Evolutionary conservation across 2,888 invertebrate genomes (phyloP).

Genomic region (Creontiades dilutus): DNA sequence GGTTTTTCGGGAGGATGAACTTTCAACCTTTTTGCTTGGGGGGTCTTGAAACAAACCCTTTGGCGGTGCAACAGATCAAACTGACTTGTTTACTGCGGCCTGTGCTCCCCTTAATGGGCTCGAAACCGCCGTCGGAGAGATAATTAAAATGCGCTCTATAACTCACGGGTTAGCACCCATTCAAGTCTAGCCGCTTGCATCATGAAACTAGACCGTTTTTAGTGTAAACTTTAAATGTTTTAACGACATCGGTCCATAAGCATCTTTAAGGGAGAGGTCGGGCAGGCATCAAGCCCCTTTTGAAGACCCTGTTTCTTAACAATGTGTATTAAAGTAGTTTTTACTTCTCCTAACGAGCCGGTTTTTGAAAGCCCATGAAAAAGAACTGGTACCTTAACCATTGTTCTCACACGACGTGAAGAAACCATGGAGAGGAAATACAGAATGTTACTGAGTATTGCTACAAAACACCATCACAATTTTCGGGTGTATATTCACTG

Average conservation of each 20-base stretch:
- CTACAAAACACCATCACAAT: too few species aligned
- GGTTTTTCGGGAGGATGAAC: constrained; percentile 4
- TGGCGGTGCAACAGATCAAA: constrained; percentile 18
- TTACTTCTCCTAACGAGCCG: background rate
- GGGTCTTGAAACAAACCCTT: background rate
- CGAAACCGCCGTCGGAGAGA: background rate
- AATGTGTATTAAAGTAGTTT: background rate
- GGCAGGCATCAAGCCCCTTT: background rate
- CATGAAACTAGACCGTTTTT: constrained; percentile 29
- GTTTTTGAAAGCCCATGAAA: background rate
- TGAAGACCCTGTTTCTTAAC: background rate
- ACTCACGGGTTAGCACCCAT: constrained; percentile 2
- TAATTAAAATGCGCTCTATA: background rate
- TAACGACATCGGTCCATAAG: background rate
- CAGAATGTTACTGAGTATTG: background rate
- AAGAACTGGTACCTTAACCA: background rate
- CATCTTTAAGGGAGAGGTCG: background rate
- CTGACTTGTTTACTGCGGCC: constrained; percentile 21
- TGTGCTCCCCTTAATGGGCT: background rate
- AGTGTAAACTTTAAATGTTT: background rate
- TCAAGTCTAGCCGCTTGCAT: background rate
- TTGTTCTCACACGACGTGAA: background rate
- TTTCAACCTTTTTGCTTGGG: constrained; percentile 20
- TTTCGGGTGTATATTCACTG: too few species aligned
- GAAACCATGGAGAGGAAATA: background rate